Conservation (phyloP, 1,140 invertebrate species). For the Drosophila paulistorum region DNA sequence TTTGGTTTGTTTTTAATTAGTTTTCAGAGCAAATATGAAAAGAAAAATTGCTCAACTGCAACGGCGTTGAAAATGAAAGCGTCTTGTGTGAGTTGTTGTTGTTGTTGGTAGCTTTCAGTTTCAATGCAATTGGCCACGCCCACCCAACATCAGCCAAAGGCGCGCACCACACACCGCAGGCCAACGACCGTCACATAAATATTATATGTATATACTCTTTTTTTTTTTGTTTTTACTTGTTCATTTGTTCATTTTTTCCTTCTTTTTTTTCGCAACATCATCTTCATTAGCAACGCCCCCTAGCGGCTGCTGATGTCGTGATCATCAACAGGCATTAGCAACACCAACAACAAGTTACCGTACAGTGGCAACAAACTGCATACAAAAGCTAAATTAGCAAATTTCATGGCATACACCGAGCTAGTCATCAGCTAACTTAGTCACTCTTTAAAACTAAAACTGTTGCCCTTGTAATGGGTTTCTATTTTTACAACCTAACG, state of each 20-base stretch:
- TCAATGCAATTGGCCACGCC: constrained; percentile 59
- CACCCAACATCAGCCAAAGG: constrained; percentile 29
- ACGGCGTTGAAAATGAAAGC: constrained; percentile 62
- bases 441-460: no score
- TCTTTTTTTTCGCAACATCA: constrained; percentile 64
- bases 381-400: neutral
- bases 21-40: constrained; percentile 33
- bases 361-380: neutral
- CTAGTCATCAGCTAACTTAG: no score
- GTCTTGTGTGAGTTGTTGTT: constrained; percentile 15
- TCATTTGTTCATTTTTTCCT: neutral
- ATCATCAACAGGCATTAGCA: constrained; percentile 9
- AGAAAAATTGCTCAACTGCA: constrained; percentile 31
- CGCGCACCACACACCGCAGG: constrained; percentile 2
- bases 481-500: no score
- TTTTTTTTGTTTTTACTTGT: neutral
- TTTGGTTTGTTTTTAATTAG: constrained; percentile 15
- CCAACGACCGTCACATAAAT: constrained; percentile 55
- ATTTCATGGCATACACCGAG: neutral
- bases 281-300: constrained; percentile 64
- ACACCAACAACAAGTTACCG: constrained; percentile 19
- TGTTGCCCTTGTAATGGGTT: no score
- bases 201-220: constrained; percentile 8
- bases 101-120: constrained; percentile 57
- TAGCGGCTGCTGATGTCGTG: constrained; percentile 5